Evolutionary conservation across 2,888 invertebrate genomes (phyloP).

Genomic region (Tribolium freemani): DNA sequence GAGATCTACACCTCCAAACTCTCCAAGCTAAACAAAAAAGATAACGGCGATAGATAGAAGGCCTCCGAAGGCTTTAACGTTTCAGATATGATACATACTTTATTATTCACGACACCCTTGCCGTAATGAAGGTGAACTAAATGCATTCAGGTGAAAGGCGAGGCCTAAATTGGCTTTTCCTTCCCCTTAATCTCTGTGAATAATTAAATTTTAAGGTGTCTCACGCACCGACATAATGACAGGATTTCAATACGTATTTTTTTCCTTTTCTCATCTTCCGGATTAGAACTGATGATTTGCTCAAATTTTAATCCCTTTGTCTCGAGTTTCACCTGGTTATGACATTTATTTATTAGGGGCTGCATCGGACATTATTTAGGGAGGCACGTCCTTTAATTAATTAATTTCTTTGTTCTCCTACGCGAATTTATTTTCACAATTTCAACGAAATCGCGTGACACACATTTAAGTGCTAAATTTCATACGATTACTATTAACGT

Average conservation of each 20-base stretch:
- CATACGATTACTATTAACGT: background rate
- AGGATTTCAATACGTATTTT: conserved; percentile 19
- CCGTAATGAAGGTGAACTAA: conserved; percentile 38
- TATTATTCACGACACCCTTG: conserved; percentile 40
- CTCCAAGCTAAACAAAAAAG: conserved; percentile 28
- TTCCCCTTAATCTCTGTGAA: conserved; percentile 38
- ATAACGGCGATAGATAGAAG: conserved; percentile 28
- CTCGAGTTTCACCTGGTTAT: conserved; percentile 12
- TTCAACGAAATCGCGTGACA: conserved; percentile 18
- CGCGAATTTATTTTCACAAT: conserved; percentile 17
- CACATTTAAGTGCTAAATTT: background rate
- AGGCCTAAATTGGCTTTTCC: conserved; percentile 45
- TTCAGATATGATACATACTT: conserved; percentile 33
- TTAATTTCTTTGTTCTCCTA: conserved; percentile 33
- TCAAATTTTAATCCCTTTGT: conserved; percentile 14
- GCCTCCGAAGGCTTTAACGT: conserved; percentile 20
- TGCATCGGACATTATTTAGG: conserved; percentile 3
- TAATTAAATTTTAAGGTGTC: conserved; percentile 44
- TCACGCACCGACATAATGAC: conserved; percentile 18
- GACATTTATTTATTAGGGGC: conserved; percentile 15
- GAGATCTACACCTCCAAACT: conserved; percentile 25
- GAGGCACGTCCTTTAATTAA: conserved; percentile 31
- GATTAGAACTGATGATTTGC: conserved; percentile 19
- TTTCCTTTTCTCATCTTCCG: background rate
- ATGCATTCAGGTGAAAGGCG: conserved; percentile 44